Evolutionary conservation across 2,888 invertebrate species (phyloP).

Genomic region (Xylocampa areola): DNA sequence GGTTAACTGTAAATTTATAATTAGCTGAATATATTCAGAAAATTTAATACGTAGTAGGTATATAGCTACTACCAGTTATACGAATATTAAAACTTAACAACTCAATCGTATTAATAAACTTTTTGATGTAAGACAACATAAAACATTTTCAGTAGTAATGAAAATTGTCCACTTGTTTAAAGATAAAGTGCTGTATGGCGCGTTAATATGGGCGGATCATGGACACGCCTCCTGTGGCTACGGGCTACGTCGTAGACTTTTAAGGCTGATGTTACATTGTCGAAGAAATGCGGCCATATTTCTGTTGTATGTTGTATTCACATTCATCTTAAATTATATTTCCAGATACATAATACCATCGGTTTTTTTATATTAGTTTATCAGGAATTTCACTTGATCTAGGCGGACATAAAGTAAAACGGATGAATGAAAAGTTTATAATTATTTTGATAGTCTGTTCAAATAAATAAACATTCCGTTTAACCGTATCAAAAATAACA

Average conservation of each 20-base stretch:
- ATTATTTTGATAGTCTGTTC: no score
- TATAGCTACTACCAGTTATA: no score
- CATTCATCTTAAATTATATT: background rate
- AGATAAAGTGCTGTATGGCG: conserved; percentile 63
- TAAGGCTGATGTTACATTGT: conserved; percentile 10
- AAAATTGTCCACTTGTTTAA: conserved; percentile 46
- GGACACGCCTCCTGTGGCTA: conserved; percentile 73
- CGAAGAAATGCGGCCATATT: conserved; percentile 3
- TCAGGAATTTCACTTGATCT: no score
- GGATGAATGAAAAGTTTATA: no score
- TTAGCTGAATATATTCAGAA: no score
- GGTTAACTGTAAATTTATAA: no score
- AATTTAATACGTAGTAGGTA: no score
- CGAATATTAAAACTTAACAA: background rate
- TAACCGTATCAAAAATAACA: background rate
- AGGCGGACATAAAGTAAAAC: no score
- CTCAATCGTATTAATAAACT: background rate
- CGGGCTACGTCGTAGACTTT: conserved; percentile 73
- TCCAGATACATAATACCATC: background rate
- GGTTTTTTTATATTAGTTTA: no score
- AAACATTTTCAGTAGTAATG: conserved; percentile 8
- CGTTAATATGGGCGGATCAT: conserved; percentile 70
- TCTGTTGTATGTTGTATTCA: background rate
- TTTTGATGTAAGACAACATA: background rate
- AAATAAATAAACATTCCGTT: background rate